These are phyloP conservation scores for Leptodactylus fuscus DNA, from an alignment of 2,113 vertebrate species.

Conservation along the genomic window DNA sequence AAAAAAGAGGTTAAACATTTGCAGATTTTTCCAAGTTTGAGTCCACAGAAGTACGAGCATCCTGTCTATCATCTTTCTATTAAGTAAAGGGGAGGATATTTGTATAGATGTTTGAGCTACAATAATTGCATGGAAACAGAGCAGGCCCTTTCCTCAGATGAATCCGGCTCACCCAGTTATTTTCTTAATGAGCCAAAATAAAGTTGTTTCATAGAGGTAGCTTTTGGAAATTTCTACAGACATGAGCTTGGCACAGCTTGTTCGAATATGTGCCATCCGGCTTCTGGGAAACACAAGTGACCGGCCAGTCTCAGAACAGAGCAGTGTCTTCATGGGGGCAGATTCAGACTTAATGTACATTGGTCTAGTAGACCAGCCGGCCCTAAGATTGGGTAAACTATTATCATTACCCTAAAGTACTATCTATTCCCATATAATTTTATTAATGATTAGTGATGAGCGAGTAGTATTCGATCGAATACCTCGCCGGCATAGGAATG, in stretches of 20 bases:
- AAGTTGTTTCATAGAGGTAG: constrained; percentile 32
- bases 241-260: constrained; percentile 33
- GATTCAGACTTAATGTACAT: not conserved
- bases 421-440: no score
- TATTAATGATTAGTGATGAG: no score
- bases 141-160: not conserved
- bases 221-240: constrained; percentile 43
- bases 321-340: constrained; percentile 14
- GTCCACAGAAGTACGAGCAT: not conserved
- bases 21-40: constrained; percentile 6
- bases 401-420: not conserved
- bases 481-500: no score
- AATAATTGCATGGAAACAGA: not conserved
- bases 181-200: constrained; percentile 49
- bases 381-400: not conserved
- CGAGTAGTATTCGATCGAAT: no score
- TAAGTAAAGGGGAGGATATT: not conserved
- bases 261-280: constrained; percentile 46
- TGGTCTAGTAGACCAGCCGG: not conserved
- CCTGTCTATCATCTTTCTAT: not conserved
- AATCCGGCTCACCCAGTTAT: constrained; percentile 12
- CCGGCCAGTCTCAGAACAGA: constrained; percentile 43
- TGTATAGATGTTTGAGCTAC: constrained; percentile 8
- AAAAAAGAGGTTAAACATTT: not conserved
- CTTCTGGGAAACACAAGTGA: constrained; percentile 23